Evolutionary conservation across 1,140 invertebrate genomes (phyloP).

Genomic region (Papilio helenus): DNA sequence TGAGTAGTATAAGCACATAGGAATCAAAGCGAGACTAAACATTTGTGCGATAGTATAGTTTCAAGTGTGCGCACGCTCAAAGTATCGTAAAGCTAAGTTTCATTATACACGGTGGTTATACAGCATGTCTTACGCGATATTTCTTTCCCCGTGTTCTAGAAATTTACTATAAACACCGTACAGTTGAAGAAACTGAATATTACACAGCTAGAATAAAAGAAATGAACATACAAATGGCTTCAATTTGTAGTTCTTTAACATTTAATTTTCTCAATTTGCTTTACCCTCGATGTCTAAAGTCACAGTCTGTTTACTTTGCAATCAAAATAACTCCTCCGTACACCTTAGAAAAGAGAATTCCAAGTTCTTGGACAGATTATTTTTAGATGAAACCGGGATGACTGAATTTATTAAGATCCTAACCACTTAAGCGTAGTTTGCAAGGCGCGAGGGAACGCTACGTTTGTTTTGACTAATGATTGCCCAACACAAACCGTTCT

Average conservation of each 20-base stretch:
- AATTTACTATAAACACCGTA: no score
- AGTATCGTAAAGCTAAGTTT: no score
- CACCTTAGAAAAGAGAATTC: slow-evolving; percentile 30
- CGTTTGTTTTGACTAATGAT: slow-evolving; percentile 61
- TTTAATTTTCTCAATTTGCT: not conserved
- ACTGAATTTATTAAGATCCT: slow-evolving; percentile 32
- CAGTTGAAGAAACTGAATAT: no score
- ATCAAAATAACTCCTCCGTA: slow-evolving; percentile 7
- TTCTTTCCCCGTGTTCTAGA: no score
- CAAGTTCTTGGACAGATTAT: slow-evolving; percentile 19
- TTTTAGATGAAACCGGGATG: slow-evolving; percentile 10
- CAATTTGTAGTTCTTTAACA: not conserved
- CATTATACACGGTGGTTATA: no score
- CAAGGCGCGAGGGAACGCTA: slow-evolving; percentile 44
- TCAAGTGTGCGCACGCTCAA: no score
- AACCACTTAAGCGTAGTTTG: slow-evolving; percentile 29
- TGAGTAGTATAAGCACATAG: no score
- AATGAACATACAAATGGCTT: not conserved
- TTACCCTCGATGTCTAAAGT: not conserved
- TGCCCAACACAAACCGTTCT: slow-evolving; percentile 31
- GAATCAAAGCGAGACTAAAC: no score
- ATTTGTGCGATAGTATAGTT: no score
- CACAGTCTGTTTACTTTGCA: slow-evolving; percentile 12
- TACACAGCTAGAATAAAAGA: not conserved
- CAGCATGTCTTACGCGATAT: no score